Conservation (phyloP, 2,888 invertebrate genomes). For the Meteorus colon region DNA sequence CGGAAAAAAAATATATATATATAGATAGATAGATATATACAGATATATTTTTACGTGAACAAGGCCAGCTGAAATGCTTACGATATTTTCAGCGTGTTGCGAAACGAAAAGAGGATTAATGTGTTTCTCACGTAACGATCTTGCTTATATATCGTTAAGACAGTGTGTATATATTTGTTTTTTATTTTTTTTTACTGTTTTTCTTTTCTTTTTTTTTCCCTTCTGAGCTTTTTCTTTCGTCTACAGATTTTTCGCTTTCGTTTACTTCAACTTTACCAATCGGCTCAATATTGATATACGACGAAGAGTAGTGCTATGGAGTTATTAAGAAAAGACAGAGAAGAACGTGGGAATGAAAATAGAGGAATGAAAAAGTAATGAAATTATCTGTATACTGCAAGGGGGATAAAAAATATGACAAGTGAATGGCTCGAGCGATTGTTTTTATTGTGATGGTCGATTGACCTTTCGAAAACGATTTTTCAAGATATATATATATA, state of each 20-base stretch:
- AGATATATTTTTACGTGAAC: constrained; percentile 16
- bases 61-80: constrained; percentile 45
- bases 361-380: neutral
- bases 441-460: no score
- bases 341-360: neutral
- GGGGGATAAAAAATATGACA: neutral
- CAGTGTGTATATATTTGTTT: constrained; percentile 23
- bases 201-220: neutral
- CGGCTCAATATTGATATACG: constrained; percentile 4
- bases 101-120: constrained; percentile 55
- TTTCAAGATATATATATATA: no score
- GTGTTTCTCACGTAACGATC: constrained; percentile 47
- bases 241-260: constrained; percentile 2
- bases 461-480: no score
- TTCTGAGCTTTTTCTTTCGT: neutral
- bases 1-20: no score
- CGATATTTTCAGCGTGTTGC: constrained; percentile 51
- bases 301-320: neutral
- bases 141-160: constrained; percentile 36
- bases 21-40: constrained; percentile 31
- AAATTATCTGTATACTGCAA: neutral
- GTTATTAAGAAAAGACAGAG: neutral
- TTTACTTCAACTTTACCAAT: neutral
- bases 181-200: constrained; percentile 14
- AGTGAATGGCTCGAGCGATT: no score